phyloP scores from a whole-genome alignment of 1,140 invertebrate genomes.

The Lordiphosa mommai region DNA sequence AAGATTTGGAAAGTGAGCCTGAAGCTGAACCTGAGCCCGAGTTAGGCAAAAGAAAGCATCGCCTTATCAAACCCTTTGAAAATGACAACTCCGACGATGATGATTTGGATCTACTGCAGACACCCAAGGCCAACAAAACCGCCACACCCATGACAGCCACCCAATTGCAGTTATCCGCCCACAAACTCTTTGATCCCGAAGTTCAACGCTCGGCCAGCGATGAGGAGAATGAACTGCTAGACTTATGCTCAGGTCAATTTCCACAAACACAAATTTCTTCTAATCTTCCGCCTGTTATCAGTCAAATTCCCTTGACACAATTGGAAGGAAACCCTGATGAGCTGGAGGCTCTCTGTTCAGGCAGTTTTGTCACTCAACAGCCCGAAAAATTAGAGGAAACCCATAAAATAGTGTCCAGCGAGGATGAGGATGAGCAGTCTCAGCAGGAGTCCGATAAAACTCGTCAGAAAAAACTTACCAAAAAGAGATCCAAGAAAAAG shows the following conservation, averaged over 20 bases:
- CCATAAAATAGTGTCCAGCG: constrained; percentile 74
- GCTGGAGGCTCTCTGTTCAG: constrained; percentile 49
- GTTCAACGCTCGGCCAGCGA: constrained; percentile 65
- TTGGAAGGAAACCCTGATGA: constrained; percentile 31
- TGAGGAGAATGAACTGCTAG: constrained; percentile 81
- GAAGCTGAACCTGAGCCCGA: constrained; percentile 6
- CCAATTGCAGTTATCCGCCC: constrained; percentile 35
- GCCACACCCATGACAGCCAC: constrained; percentile 37
- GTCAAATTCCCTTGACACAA: constrained; percentile 69
- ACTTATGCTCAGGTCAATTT: constrained; percentile 81
- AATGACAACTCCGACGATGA: constrained; percentile 72
- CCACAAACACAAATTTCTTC: constrained; percentile 40
- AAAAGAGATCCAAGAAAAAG: constrained; percentile 63
- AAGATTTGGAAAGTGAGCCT: constrained; percentile 17
- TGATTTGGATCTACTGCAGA: constrained; percentile 72
- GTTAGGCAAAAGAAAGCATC: constrained; percentile 40
- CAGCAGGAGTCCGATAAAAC: constrained; percentile 10
- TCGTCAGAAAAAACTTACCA: constrained; percentile 58
- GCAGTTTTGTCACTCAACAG: constrained; percentile 52
- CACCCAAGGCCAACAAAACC: constrained; percentile 68
- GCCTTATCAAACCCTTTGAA: constrained; percentile 66
- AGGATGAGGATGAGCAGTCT: constrained; percentile 76
- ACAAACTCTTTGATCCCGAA: constrained; percentile 62
- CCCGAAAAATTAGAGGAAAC: constrained; percentile 12
- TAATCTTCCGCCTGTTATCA: constrained; percentile 38